These are phyloP conservation scores for Drosophila orena DNA, from an alignment of 1,140 invertebrate species.

Conservation along the genomic window DNA sequence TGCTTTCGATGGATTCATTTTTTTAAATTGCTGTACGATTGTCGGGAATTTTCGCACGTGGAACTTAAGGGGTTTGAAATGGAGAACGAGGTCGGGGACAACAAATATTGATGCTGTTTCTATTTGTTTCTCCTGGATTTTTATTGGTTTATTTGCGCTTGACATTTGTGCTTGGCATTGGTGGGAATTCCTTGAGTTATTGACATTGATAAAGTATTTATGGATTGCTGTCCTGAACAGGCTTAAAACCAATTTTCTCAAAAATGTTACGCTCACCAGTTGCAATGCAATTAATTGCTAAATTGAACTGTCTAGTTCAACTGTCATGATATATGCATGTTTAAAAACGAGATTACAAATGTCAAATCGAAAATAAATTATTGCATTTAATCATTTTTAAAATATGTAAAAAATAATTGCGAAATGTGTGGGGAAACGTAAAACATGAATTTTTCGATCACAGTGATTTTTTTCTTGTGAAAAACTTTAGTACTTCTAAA, in stretches of 20 bases:
- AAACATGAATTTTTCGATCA: no score
- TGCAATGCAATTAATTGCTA: background rate
- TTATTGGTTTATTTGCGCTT: slow-evolving; percentile 51
- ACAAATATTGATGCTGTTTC: slow-evolving; percentile 51
- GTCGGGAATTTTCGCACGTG: slow-evolving; percentile 23
- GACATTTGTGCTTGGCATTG: slow-evolving; percentile 48
- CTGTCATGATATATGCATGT: no score
- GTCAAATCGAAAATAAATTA: no score
- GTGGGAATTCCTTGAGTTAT: slow-evolving; percentile 36
- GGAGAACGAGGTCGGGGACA: background rate
- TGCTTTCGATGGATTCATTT: slow-evolving; percentile 38
- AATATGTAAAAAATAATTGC: no score
- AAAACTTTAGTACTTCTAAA: no score
- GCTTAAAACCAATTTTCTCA: slow-evolving; percentile 1
- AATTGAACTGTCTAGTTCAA: no score
- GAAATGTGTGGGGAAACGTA: no score
- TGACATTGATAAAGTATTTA: slow-evolving; percentile 40
- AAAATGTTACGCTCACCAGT: background rate
- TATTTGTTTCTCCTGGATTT: slow-evolving; percentile 39
- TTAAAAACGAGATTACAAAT: no score
- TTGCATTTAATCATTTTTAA: no score
- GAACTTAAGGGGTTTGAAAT: slow-evolving; percentile 22
- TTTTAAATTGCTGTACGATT: slow-evolving; percentile 16
- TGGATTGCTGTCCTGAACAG: background rate
- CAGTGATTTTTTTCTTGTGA: no score